Conservation (phyloP, 2,113 vertebrate species). For the Ellobius talpinus region DNA sequence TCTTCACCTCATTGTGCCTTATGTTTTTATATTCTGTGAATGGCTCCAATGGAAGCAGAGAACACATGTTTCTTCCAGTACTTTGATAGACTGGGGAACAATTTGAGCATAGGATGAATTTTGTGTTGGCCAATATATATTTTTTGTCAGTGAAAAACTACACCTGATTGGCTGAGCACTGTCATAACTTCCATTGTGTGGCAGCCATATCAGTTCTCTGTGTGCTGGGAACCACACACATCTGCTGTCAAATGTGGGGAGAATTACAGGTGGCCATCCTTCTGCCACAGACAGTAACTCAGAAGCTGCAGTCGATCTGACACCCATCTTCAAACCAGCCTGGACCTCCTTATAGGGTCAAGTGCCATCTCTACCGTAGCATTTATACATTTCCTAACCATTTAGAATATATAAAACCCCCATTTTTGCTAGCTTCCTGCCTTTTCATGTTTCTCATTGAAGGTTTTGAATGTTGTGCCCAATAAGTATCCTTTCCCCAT, state of each 20-base stretch:
- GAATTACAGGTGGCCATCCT: not conserved
- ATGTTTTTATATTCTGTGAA: not conserved
- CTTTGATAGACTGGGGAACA: not conserved
- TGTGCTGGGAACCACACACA: not conserved
- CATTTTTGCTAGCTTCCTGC: not conserved
- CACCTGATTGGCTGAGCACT: not conserved
- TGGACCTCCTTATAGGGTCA: not conserved
- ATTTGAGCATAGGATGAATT: not conserved
- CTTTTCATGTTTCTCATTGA: conserved; percentile 16
- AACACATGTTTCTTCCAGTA: not conserved
- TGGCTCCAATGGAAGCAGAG: not conserved
- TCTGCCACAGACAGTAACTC: not conserved
- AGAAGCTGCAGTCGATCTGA: not conserved
- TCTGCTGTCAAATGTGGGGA: not conserved
- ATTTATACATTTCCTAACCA: not conserved
- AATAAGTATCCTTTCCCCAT: not conserved
- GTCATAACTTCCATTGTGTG: not conserved
- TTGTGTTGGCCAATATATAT: not conserved
- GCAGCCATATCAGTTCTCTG: not conserved
- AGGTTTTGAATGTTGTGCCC: not conserved
- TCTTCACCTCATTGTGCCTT: not conserved
- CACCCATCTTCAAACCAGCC: not conserved
- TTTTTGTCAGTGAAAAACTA: not conserved
- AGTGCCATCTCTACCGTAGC: not conserved
- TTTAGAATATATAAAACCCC: not conserved